A percentile compares a stretch with the other conserved stretches of the same genome.
Conservation (phyloP, 1,140 invertebrate species). For the Diplogasteroides magnus region DNA sequence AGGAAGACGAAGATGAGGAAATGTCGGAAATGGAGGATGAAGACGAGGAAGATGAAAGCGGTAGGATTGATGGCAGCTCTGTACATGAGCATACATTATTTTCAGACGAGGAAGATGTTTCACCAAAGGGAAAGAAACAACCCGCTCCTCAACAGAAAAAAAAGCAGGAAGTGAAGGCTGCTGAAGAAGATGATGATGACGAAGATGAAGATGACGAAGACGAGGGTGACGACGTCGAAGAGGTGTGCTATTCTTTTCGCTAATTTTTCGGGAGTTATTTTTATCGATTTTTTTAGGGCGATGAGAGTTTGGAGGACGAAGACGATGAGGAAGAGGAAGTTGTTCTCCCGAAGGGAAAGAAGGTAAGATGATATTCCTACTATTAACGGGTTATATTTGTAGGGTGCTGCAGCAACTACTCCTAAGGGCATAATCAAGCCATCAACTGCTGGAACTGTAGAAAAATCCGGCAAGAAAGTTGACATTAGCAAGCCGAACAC, state of each 20-base stretch:
- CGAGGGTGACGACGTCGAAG: constrained; percentile 16
- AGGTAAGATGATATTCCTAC: too few relatives aligned
- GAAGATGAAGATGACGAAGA: constrained; percentile 24
- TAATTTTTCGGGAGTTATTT: background rate
- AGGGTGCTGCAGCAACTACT: constrained; percentile 4
- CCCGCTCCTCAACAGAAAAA: too few relatives aligned
- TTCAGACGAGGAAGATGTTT: background rate
- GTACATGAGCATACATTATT: too few relatives aligned
- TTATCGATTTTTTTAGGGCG: constrained; percentile 6
- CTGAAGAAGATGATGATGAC: constrained; percentile 15
- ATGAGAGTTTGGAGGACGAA: constrained; percentile 10
- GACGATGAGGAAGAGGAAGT: constrained; percentile 17
- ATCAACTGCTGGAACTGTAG: too few relatives aligned
- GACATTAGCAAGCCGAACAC: constrained; percentile 13
- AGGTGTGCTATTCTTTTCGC: background rate
- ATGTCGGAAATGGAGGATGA: constrained; percentile 7
- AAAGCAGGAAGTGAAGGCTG: background rate
- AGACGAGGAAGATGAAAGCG: constrained; percentile 1
- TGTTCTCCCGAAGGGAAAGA: background rate
- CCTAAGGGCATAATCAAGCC: constrained; percentile 9
- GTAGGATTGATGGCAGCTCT: background rate
- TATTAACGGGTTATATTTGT: too few relatives aligned
- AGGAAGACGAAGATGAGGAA: constrained; percentile 18
- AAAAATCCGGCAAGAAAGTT: constrained; percentile 16
- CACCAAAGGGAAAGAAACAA: too few relatives aligned